phyloP scores from a whole-genome alignment of 2,113 vertebrate genomes.

The Boleophthalmus pectinirostris region DNA sequence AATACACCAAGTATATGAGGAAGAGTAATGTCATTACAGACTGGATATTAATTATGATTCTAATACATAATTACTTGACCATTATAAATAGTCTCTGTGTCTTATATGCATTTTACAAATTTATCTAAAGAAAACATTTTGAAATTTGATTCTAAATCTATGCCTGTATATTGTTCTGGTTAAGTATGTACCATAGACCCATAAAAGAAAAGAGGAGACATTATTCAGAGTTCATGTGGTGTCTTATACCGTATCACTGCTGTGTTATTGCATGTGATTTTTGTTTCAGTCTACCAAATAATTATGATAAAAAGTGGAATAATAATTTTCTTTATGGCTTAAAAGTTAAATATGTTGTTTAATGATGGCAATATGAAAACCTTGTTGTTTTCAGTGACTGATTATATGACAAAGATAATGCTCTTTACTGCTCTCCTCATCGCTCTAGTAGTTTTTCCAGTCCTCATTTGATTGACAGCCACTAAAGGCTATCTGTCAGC shows the following conservation, averaged over 20 bases:
- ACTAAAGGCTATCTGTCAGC: slow-evolving; percentile 21
- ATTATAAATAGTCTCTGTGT: not conserved
- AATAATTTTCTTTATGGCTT: not conserved
- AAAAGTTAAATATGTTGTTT: not conserved
- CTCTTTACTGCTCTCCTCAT: slow-evolving; percentile 13
- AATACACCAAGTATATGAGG: not conserved
- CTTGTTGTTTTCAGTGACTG: not conserved
- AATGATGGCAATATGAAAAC: not conserved
- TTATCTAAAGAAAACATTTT: not conserved
- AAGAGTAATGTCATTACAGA: no score
- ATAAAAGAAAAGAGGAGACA: not conserved
- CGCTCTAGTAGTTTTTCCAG: slow-evolving; percentile 5
- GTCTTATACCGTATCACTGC: not conserved
- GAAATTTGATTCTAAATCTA: not conserved
- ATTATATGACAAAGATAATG: not conserved
- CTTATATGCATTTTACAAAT: not conserved
- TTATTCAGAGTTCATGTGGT: not conserved
- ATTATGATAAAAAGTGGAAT: not conserved
- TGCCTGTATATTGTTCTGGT: not conserved
- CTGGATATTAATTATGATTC: no score
- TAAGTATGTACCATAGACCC: not conserved
- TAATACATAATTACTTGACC: no score
- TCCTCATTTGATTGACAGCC: slow-evolving; percentile 41
- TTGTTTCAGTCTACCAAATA: not conserved
- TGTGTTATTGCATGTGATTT: not conserved